Percentiles rank a stretch among this genome's conserved stretches.
Evolutionary conservation across 2,888 invertebrate species (phyloP).

Genomic region (Nematopogon swammerdamellus): DNA sequence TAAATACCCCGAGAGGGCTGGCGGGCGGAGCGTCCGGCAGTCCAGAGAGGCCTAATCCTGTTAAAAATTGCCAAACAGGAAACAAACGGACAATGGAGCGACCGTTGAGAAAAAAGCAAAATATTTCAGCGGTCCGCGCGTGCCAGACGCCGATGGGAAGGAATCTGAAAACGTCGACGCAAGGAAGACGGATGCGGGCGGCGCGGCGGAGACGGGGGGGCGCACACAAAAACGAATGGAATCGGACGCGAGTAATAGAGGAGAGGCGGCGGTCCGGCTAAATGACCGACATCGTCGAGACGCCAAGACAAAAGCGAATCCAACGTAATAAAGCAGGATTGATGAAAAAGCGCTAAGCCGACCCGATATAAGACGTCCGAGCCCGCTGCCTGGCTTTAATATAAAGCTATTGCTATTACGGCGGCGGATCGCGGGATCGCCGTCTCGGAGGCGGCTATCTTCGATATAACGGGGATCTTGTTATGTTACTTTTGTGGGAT

Average conservation of each 20-base stretch:
- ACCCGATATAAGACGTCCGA: slow-evolving; percentile 51
- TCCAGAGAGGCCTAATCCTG: slow-evolving; percentile 37
- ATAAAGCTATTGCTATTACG: slow-evolving; percentile 56
- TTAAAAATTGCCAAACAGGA: slow-evolving; percentile 55
- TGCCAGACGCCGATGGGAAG: slow-evolving; percentile 4
- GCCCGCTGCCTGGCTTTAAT: slow-evolving; percentile 38
- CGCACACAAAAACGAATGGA: slow-evolving; percentile 47
- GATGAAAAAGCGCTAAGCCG: slow-evolving; percentile 61
- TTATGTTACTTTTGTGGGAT: slow-evolving; percentile 47
- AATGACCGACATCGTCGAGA: slow-evolving; percentile 46
- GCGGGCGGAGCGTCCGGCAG: slow-evolving; percentile 40
- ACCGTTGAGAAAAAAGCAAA: background rate
- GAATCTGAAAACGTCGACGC: slow-evolving; percentile 1
- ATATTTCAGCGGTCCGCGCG: slow-evolving; percentile 1
- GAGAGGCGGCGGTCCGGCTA: slow-evolving; percentile 38
- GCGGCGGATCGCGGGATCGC: slow-evolving; percentile 4
- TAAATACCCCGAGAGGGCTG: slow-evolving; percentile 40
- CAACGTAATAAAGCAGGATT: slow-evolving; percentile 57
- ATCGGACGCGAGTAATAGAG: slow-evolving; percentile 45
- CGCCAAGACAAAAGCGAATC: slow-evolving; percentile 49
- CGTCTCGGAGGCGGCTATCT: slow-evolving; percentile 5
- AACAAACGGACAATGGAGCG: slow-evolving; percentile 42
- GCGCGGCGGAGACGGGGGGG: slow-evolving; percentile 19
- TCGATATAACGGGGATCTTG: slow-evolving; percentile 27
- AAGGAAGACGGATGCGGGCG: slow-evolving; percentile 32